Base-by-base conservation (phyloP, 2,888 invertebrate genomes). In the Laspeyria flexula region DNA sequence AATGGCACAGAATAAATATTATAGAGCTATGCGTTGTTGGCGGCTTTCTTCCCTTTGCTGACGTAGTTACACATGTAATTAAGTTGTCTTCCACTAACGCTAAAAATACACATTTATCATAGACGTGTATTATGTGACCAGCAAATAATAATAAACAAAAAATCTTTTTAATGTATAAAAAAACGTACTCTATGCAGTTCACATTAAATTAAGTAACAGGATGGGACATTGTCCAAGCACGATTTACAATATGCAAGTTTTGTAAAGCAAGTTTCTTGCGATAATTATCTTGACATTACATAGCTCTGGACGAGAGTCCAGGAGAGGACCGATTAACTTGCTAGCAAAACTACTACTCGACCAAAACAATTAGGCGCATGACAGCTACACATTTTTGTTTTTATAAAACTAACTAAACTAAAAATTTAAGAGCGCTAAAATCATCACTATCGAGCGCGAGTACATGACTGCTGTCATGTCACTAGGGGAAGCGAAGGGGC, bases 1-100 rank as follows among this genome's bases (percentile, higher is more conserved):
- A 68, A 68, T 67, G 69, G 65, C 67, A 67, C 65, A 57, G 49
- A 49, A 18, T 46, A 52, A 54, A 47, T 54, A 51, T 42, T 23
- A 34, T 12, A 11, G 29, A 18, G 16, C 5, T 21, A 43, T 11
- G 10, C 10, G 18, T 44, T 15, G 15, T 13, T 12, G 43, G 39
- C 12, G 15, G 30, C 11, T 39, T 12, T 25, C 4, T 18, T 35
- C 16, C 6, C n/a, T 33, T 15, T 11, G 16, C 18, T 3, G 2
- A 18, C 18, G 5, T 18, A 18, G 5, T 18, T 18, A 18, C 18
- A 3, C 18, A 5, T 3, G 5, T 18, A 18, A 18, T 18, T 18
- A 5, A 18, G 5, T 3, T 18, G 5, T 18, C n/a, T n/a, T n/a
- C n/a, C n/a, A n/a, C n/a, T n/a, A n/a, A n/a, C n/a, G n/a, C n/a